Conservation (phyloP, 2,888 invertebrate genomes). For the Thelaira solivaga region DNA sequence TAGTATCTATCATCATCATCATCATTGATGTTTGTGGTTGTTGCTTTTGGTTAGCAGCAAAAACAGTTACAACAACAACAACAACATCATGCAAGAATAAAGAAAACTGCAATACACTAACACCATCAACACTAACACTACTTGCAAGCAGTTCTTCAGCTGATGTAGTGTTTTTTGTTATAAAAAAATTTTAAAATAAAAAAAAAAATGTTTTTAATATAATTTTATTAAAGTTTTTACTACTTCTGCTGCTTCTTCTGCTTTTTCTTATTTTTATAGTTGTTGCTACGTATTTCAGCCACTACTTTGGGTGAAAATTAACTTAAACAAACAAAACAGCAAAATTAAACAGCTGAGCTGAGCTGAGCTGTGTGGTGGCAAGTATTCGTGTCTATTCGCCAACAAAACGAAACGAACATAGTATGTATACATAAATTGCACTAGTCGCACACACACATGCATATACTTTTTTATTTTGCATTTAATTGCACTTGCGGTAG, state of each 20-base stretch:
- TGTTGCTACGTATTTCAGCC: background rate
- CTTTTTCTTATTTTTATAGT: no score
- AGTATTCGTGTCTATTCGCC: no score
- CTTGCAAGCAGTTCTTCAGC: constrained; percentile 5
- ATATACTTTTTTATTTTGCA: no score
- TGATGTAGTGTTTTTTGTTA: constrained; percentile 8
- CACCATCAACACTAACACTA: background rate
- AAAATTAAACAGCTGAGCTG: no score
- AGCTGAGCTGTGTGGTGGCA: no score
- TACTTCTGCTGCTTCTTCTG: background rate
- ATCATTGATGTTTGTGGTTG: constrained; percentile 14
- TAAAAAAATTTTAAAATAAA: background rate
- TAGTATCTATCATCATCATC: no score
- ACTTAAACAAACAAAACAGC: no score
- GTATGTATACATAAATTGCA: no score
- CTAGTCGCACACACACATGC: no score
- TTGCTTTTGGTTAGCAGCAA: background rate
- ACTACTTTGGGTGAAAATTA: no score
- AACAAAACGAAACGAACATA: no score
- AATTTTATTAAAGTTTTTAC: constrained; percentile 9
- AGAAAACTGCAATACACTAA: background rate
- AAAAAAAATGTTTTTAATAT: background rate
- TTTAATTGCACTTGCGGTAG: no score
- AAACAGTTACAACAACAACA: constrained; percentile 9
- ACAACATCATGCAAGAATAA: constrained; percentile 5